Percentiles rank a stretch among this genome's conserved stretches.
Evolutionary conservation across 1,140 invertebrate genomes (phyloP).

Genomic region (Cyrtorhinus lividipennis): DNA sequence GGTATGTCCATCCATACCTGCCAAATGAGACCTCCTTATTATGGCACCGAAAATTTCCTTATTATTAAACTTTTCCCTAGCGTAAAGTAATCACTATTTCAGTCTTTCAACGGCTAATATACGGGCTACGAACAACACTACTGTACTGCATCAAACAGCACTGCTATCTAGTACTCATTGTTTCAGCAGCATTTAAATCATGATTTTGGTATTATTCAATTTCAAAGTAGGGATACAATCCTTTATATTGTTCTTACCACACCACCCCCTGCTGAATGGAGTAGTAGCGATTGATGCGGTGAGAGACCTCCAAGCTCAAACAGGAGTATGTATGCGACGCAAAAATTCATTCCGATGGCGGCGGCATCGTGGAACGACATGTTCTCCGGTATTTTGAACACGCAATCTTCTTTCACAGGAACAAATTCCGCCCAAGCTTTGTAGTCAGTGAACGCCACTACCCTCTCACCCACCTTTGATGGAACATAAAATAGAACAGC

Average conservation of each 20-base stretch:
- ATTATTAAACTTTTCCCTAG: too few species aligned
- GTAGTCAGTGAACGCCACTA: constrained; percentile 68
- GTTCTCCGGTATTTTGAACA: constrained; percentile 60
- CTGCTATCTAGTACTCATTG: too few species aligned
- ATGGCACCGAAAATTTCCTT: too few species aligned
- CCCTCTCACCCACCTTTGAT: constrained; percentile 64
- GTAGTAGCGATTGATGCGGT: constrained; percentile 61
- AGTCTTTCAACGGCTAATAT: too few species aligned
- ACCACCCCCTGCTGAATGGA: constrained; percentile 75
- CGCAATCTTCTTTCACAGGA: constrained; percentile 54
- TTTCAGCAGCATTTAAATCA: too few species aligned
- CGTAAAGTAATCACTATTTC: too few species aligned
- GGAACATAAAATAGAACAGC: neutral
- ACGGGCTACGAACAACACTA: too few species aligned
- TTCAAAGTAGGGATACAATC: too few species aligned
- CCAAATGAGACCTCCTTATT: too few species aligned
- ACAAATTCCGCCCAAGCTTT: constrained; percentile 75
- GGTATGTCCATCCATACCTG: too few species aligned
- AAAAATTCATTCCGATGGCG: constrained; percentile 70
- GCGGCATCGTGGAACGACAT: constrained; percentile 67
- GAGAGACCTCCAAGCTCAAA: constrained; percentile 66
- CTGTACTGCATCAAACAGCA: too few species aligned
- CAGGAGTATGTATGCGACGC: constrained; percentile 70
- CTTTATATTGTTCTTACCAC: constrained; percentile 72
- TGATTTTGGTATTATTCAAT: too few species aligned